Evolutionary conservation across 2,888 invertebrate species (phyloP), one percentile per base, ranked within the genome.

Genomic region (Junonia oenone): DNA sequence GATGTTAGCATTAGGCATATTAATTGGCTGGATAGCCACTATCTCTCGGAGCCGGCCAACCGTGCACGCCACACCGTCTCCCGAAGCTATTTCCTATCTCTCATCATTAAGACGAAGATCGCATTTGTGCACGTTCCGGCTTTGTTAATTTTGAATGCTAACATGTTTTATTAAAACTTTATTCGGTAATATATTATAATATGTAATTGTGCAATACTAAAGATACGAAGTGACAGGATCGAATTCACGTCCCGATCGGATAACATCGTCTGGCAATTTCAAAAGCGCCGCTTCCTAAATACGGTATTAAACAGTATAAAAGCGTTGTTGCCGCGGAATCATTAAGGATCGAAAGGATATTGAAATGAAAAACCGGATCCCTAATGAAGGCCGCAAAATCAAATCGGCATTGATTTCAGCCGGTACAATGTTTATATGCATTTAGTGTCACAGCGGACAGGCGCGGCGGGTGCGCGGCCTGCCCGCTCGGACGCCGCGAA

Each of bases 1-100:
- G 89, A 90, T 90, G 89, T 90, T 90, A 88, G 89, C 89, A 90
- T 90, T 90, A 90, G 88, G 84, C 85, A 87, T 89, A 89, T 90
- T 89, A 89, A 90, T 89, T 88, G 88, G 77, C 73, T 74, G 79
- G 81, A 84, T 85, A 81, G 79, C 77, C 77, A 81, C 81, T 85
- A 87, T 88, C 87, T 83, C 76, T 77, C 65, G 69, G 68, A 69
- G 67, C 72, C 70, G 73, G 76, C 72, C 60, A 72, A 73, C 78
- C 73, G 75, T 72, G 76, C 76, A 76, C 75, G 78, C 81, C 68
- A 73, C 73, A 71, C 67, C 64, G 67, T 64, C 63, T 72, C 67
- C 65, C 63, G 66, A 68, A 69, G 68, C 66, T 63, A 63, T 74
- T 73, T 67, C 64, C 65, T 68, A 74, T 67, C 65, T 64, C 56